Evolutionary conservation across 2,113 vertebrate species (phyloP), one percentile per base, ranked within the genome.

Genomic region (Noctilio leporinus): DNA sequence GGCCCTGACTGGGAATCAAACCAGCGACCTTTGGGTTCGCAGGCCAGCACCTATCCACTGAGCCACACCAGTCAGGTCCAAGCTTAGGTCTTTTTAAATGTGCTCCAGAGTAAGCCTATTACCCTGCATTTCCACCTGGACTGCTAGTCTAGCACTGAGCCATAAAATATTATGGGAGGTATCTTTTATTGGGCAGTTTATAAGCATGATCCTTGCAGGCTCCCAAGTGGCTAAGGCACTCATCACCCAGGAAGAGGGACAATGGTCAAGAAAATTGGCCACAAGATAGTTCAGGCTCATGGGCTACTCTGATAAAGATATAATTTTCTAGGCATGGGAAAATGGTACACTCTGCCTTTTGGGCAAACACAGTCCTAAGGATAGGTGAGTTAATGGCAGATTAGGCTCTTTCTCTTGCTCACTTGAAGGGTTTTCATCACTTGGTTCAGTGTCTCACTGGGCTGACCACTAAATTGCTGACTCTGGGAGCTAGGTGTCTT

Each of bases 131-230:
- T 76, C 92, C 35, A 84, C 43, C 49, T 82, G 35, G 8, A 85
- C 62, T 95, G 43, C 55, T 16, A 95, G 55, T 94, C 62, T 92
- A 86, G 14, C 43, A 78, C 28, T 85, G n/a, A 96, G 67, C 53
- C 70, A 67, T 86, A 55, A 91, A 62, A 94, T 85, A 55, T 75
- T 55, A 94, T 93, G 51, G 70, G 53, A 89, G 43, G n/a, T 14
- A 49, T 47, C 86, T 95, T 93, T 91, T 83, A 70, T 65, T 69
- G 47, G 51, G 33, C 19, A 95, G 28, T 95, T 96, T 84, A 92
- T 94, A 93, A 90, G 33, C 53, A 89, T 72, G 59, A 26, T 5
- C 51, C 38, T 96, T 96, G 70, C 28, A 82, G 91, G 55, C 55
- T 92, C 26, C 26, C 24, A 51, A 40, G n/a, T 87, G 7, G 8